Evolutionary conservation across 2,888 invertebrate species (phyloP), one percentile per base, ranked within the genome.

Genomic region (Ditula angustiorana): DNA sequence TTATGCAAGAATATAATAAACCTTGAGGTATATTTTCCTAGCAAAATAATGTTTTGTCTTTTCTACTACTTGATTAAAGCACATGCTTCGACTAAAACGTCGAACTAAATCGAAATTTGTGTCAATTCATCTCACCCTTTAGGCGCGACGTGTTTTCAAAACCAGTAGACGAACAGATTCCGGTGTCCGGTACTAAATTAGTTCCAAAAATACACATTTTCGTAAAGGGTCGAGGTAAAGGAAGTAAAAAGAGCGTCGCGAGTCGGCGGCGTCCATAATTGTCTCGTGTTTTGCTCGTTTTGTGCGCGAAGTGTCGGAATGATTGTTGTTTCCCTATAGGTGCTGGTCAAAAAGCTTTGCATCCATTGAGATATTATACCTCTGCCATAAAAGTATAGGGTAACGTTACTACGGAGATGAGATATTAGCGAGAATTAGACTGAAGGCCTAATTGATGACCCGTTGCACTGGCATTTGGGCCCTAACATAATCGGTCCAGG

Each of bases 221-320:
- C 49, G 68, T 69, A 73, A 73, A 76, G 73, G 66, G 70, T 57
- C 65, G 56, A 59, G 33, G 61, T 68, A 69, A 59, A 67, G 60
- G 68, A 78, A 77, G 71, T 76, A 80, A 78, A 78, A 71, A 72
- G 67, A 69, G 68, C 67, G 74, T 73, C 70, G 74, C 71, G 71
- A 77, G 73, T 69, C 74, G 60, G 70, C 66, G 73, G 77, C 74
- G 71, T 77, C 80, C 78, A 80, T 80, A 83, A 83, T 83, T 83
- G 79, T 79, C 71, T 78, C 65, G 70, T 68, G 75, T 80, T 75
- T 77, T 78, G 75, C 73, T 81, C 71, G 71, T 81, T 74, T 83
- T 83, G 77, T 59, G 68, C 72, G 76, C 70, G 71, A 71, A 71
- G 75, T 77, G 76, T 76, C 76, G 69, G 77, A 77, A 71, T 77